phyloP scores from a whole-genome alignment of 2,797 vertebrate species.

The Poecile montanus region DNA sequence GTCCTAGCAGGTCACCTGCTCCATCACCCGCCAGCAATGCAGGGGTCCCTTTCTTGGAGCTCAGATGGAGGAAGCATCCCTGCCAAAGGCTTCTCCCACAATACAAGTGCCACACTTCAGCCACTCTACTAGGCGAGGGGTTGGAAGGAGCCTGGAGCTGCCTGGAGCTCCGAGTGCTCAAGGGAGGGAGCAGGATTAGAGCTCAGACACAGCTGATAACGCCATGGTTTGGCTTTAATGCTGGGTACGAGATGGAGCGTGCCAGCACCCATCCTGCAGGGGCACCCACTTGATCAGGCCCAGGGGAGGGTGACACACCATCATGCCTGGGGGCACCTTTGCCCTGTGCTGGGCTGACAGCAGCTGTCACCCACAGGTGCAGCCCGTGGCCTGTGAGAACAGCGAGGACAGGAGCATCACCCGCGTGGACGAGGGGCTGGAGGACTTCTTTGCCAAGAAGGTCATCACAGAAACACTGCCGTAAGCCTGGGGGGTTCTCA shows the following conservation, averaged over 20 bases:
- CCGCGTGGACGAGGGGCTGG: conserved; percentile 92
- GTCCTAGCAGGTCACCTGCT: background rate
- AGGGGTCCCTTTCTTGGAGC: background rate
- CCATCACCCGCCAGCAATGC: fast-evolving
- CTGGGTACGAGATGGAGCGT: fast-evolving
- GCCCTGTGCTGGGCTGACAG: background rate
- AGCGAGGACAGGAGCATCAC: conserved; percentile 86
- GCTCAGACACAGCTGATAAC: background rate
- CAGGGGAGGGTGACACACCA: fast-evolving
- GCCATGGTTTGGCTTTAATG: background rate
- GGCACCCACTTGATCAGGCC: background rate
- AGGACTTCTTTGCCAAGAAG: conserved; percentile 96
- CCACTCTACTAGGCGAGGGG: background rate
- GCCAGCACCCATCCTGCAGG: background rate
- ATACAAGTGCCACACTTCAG: fast-evolving
- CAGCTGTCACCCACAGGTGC: conserved; percentile 70
- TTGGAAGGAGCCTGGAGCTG: background rate
- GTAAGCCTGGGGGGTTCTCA: conserved; percentile 76
- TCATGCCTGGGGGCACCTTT: fast-evolving
- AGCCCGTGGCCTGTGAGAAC: conserved; percentile 83
- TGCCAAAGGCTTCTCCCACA: background rate
- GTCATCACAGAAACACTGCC: conserved; percentile 86
- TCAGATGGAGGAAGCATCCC: background rate
- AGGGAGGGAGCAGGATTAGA: background rate
- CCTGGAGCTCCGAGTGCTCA: background rate